Conservation (phyloP, 2,888 invertebrate genomes). For the Himalopsyche kuldschensis region DNA sequence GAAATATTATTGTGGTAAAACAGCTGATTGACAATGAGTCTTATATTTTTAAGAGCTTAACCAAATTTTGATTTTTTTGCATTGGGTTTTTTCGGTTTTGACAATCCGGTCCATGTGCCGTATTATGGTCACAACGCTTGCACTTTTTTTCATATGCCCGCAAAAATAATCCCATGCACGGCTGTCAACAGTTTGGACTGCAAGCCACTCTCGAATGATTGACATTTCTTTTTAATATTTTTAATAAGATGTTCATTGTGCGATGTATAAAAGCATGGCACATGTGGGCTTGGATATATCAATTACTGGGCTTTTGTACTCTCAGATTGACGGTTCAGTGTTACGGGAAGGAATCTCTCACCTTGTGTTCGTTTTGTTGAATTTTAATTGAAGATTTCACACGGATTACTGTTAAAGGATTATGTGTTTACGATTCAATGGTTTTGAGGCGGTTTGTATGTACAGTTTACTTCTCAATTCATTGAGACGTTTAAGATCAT, state of each 20-base stretch:
- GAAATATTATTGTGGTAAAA: no score
- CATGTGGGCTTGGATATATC: slow-evolving; percentile 37
- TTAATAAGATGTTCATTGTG: slow-evolving; percentile 38
- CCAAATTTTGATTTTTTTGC: no score
- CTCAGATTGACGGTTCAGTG: background rate
- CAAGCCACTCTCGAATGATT: slow-evolving; percentile 23
- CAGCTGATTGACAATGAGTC: no score
- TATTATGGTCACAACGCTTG: background rate
- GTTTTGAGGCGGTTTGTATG: background rate
- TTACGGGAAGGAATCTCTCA: background rate
- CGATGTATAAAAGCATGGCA: slow-evolving; percentile 12
- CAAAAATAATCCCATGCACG: slow-evolving; percentile 4
- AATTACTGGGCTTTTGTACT: slow-evolving; percentile 23
- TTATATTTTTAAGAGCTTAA: no score
- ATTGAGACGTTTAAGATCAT: background rate
- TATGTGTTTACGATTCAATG: background rate
- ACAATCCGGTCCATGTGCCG: no score
- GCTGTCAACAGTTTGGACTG: slow-evolving; percentile 17
- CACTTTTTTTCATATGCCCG: background rate
- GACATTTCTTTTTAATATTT: slow-evolving; percentile 36
- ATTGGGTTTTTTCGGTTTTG: no score
- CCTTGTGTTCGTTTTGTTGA: background rate
- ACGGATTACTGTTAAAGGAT: background rate
- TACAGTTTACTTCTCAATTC: background rate
- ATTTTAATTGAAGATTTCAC: background rate